Base-by-base conservation (phyloP, 2,797 vertebrate genomes). In the Micropoecilia bifurca region DNA sequence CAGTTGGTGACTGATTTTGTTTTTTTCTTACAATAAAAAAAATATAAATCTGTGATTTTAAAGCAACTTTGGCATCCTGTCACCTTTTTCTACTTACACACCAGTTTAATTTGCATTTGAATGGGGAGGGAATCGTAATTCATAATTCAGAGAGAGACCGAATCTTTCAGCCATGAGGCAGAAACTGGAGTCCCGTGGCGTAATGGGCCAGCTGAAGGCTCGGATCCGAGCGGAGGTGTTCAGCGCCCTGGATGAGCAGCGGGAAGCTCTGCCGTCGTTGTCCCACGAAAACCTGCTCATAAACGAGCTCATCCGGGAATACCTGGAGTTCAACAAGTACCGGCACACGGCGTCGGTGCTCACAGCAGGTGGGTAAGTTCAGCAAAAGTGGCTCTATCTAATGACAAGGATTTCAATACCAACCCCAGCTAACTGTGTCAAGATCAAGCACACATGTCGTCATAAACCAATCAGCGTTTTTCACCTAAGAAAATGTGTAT, bases 261-360 rank as follows among this genome's bases (percentile, higher is more conserved):
- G 88, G 2, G 95, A 97, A 20, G 92, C 95, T 1, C 96, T 96
- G 1, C 98, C 98, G 0, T 41, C 93, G 0, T 81, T 98, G 86
- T 95, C 96, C 71, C 97, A 96, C 57, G 97, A 98, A 90, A 99
- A 98, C 82, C 96, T 99, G 57, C 94, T 99, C 25, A 96, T 99
- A 82, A 99, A 99, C 14, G 98, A 99, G 80, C 95, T 99, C 61
- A 96, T 99, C 90, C 95, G 97, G 30, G 98, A 99, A 63, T 99
- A 99, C 87, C 93, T 99, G 92, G 95, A 97, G 53, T 99, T 97
- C 91, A 99, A 99, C 94, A 96, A 96, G 82, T 99, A 99, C 18
- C 96, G 93, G 33, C 96, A 98, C 69, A 90, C 97, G 0, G 96
- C 96, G 0, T 99, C 98, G 0, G 98, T 99, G 0, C 90, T 99